A percentile compares a stretch with the other conserved stretches of the same genome.
These are phyloP conservation scores for Hypotaenidia philippensis DNA, from an alignment of 2,797 vertebrate species.

Conservation along the genomic window DNA sequence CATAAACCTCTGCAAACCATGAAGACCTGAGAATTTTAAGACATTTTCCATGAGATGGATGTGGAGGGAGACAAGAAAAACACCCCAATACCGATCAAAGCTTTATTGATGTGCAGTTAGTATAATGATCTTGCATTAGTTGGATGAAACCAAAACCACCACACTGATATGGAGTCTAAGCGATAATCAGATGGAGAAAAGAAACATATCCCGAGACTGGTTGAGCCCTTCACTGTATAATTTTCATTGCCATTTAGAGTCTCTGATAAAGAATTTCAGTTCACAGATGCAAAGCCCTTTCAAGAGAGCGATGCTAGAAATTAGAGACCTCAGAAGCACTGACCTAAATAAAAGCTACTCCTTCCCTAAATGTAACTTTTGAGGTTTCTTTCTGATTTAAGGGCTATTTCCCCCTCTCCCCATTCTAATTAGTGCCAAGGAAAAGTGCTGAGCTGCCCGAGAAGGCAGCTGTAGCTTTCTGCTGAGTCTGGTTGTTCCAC, in stretches of 20 bases:
- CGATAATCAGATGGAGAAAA: background rate
- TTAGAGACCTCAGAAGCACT: slow-evolving; percentile 3
- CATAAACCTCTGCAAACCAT: background rate
- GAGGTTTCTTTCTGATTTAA: slow-evolving; percentile 27
- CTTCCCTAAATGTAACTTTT: slow-evolving; percentile 13
- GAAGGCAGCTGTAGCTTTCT: background rate
- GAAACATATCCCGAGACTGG: background rate
- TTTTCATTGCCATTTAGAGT: background rate
- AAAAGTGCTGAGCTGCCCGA: background rate
- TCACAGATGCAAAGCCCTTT: slow-evolving; percentile 30
- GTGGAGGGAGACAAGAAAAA: background rate
- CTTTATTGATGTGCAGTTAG: background rate
- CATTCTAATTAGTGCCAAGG: background rate
- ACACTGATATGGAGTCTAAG: background rate
- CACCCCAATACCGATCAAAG: background rate
- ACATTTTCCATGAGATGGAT: background rate
- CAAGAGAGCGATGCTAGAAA: background rate
- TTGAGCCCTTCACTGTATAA: background rate
- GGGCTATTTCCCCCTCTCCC: background rate
- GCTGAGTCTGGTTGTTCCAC: background rate
- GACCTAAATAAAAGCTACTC: slow-evolving; percentile 27
- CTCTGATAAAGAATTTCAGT: background rate
- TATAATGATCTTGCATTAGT: background rate
- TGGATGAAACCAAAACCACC: background rate
- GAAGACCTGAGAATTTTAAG: background rate